Percentiles rank a stretch among this genome's conserved stretches.
Evolutionary conservation across 2,113 vertebrate species (phyloP).

Genomic region (Dasypus novemcinctus): DNA sequence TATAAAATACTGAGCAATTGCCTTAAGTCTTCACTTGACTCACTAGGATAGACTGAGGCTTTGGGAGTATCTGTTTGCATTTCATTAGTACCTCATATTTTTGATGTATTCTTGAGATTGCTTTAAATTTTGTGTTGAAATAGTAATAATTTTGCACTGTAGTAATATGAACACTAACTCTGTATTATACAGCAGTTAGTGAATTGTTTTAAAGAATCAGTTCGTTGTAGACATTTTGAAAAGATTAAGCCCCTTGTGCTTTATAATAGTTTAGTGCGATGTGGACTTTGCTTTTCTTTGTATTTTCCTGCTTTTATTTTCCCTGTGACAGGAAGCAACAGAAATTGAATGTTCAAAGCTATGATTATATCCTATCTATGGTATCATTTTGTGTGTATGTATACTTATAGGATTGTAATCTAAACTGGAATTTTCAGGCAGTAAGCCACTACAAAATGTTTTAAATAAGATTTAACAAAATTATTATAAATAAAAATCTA

Average conservation of each 20-base stretch:
- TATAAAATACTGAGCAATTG: slow-evolving; percentile 59
- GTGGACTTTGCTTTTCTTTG: slow-evolving; percentile 63
- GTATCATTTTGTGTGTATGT: slow-evolving; percentile 49
- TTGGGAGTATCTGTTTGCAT: not conserved
- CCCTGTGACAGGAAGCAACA: slow-evolving; percentile 53
- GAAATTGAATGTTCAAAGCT: slow-evolving; percentile 52
- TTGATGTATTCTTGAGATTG: slow-evolving; percentile 35
- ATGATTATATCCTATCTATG: slow-evolving; percentile 59
- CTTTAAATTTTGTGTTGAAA: slow-evolving; percentile 58
- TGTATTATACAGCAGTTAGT: slow-evolving; percentile 37
- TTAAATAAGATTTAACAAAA: slow-evolving; percentile 49
- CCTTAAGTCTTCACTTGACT: slow-evolving; percentile 59
- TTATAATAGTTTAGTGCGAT: slow-evolving; percentile 67
- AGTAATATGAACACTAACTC: slow-evolving; percentile 25
- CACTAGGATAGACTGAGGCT: slow-evolving; percentile 4
- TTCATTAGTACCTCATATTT: slow-evolving; percentile 43
- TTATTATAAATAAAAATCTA: slow-evolving; percentile 59
- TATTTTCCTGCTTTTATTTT: slow-evolving; percentile 67
- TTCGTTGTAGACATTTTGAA: slow-evolving; percentile 33
- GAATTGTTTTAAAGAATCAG: slow-evolving; percentile 42
- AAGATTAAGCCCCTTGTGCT: slow-evolving; percentile 50
- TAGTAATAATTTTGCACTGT: slow-evolving; percentile 61
- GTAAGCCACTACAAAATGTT: slow-evolving; percentile 62
- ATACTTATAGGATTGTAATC: slow-evolving; percentile 54
- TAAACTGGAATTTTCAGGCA: slow-evolving; percentile 78